phyloP scores from a whole-genome alignment of 1,140 invertebrate genomes.

The Cyphomyrmex costatus region DNA sequence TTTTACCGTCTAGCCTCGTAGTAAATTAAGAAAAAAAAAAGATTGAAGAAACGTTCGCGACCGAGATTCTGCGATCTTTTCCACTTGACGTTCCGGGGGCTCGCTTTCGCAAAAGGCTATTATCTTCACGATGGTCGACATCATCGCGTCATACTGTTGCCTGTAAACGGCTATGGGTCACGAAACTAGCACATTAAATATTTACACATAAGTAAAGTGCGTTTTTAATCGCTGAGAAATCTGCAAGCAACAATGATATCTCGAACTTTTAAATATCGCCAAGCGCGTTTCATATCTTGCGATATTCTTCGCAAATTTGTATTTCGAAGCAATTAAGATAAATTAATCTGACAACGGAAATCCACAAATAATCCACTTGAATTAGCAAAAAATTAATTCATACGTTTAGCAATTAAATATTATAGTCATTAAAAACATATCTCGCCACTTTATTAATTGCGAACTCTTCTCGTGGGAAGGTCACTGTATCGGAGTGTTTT shows the following conservation, averaged over 20 bases:
- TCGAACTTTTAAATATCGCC: neutral
- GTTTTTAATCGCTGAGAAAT: slow-evolving; percentile 35
- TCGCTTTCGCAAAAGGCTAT: slow-evolving; percentile 65
- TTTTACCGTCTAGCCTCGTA: neutral
- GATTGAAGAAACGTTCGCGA: neutral
- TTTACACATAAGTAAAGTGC: slow-evolving; percentile 26
- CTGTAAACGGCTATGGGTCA: slow-evolving; percentile 60
- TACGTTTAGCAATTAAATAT: neutral
- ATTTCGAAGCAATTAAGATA: neutral
- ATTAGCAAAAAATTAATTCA: neutral
- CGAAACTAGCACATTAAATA: slow-evolving; percentile 48
- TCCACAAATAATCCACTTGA: neutral
- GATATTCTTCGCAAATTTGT: neutral
- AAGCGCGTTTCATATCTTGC: neutral
- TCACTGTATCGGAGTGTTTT: neutral
- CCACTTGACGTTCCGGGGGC: slow-evolving; percentile 19
- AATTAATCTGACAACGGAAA: neutral
- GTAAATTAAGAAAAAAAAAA: neutral
- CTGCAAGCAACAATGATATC: neutral
- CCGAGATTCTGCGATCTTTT: slow-evolving; percentile 32
- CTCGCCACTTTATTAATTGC: neutral
- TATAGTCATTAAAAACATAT: neutral
- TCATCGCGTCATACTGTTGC: slow-evolving; percentile 66
- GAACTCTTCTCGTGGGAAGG: neutral
- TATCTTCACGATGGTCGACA: slow-evolving; percentile 58